A percentile compares a stretch with the other conserved stretches of the same genome.
These are phyloP conservation scores for Acromyrmex charruanus DNA, from an alignment of 1,140 invertebrate species.

Conservation along the genomic window DNA sequence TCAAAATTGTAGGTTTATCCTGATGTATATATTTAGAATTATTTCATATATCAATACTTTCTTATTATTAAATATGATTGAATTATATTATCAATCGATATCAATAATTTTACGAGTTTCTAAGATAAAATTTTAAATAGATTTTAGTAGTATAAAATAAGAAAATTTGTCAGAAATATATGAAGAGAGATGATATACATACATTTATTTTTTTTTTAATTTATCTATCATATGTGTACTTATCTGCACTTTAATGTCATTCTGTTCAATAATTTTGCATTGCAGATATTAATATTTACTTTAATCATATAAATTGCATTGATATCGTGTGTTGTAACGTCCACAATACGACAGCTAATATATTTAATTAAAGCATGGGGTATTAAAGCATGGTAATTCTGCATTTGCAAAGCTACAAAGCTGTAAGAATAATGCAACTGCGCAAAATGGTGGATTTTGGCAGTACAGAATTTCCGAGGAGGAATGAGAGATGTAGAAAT, in stretches of 20 bases:
- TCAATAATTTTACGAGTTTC: background rate
- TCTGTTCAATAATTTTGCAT: background rate
- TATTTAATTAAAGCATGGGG: slow-evolving; percentile 9
- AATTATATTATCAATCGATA: background rate
- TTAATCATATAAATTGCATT: slow-evolving; percentile 3
- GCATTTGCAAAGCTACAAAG: background rate
- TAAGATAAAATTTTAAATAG: background rate
- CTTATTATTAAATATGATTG: background rate
- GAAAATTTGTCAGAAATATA: slow-evolving; percentile 4
- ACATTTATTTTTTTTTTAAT: background rate
- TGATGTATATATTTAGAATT: no score
- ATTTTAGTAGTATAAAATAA: background rate
- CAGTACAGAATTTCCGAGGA: background rate
- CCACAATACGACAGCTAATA: background rate
- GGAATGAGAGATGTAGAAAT: slow-evolving; percentile 46
- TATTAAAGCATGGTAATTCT: no score
- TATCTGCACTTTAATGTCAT: background rate
- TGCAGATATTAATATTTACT: slow-evolving; percentile 9
- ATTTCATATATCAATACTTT: background rate
- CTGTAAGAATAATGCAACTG: background rate
- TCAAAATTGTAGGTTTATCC: background rate
- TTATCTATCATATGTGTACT: background rate
- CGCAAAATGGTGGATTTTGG: slow-evolving; percentile 12
- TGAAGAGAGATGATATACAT: background rate
- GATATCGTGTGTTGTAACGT: background rate